These are phyloP conservation scores for Philhelius pedissequus DNA, from an alignment of 2,888 invertebrate genomes.

Conservation along the genomic window DNA sequence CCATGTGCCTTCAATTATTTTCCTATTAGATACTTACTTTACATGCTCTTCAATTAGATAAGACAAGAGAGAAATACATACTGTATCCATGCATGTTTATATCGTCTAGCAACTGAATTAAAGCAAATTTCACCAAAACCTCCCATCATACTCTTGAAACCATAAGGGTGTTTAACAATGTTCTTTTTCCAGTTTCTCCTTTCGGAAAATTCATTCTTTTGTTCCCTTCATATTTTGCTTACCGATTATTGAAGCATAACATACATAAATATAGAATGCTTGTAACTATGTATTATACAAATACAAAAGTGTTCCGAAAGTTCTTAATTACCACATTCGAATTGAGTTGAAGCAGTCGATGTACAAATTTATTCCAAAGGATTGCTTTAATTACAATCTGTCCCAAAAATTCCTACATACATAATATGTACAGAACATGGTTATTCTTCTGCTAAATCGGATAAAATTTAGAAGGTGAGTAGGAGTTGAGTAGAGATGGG, in stretches of 20 bases:
- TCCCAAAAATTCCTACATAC: conserved; percentile 15
- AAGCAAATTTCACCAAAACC: conserved; percentile 21
- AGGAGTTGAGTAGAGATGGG: not conserved
- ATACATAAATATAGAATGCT: conserved; percentile 6
- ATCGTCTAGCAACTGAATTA: conserved; percentile 4
- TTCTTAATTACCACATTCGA: conserved; percentile 58
- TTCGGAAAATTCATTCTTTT: conserved; percentile 16
- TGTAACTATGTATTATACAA: not conserved
- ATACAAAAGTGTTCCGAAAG: conserved; percentile 5
- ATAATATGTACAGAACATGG: accelerated
- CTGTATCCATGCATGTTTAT: conserved; percentile 4
- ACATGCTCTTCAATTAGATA: conserved; percentile 58
- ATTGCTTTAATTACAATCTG: conserved; percentile 64
- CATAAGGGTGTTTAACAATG: conserved; percentile 50
- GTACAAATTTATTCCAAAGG: conserved; percentile 28
- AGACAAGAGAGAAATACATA: not conserved
- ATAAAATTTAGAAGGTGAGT: conserved; percentile 24
- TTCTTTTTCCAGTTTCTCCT: not conserved
- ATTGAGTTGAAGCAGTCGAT: conserved; percentile 4
- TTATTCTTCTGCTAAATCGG: conserved; percentile 44
- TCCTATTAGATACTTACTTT: conserved; percentile 49
- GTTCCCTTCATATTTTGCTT: conserved; percentile 22
- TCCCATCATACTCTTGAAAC: conserved; percentile 31
- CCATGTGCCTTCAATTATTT: conserved; percentile 67
- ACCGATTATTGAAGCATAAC: conserved; percentile 9